Evolutionary conservation across 2,888 invertebrate genomes (phyloP), one percentile per base, ranked within the genome.

Genomic region (Taphrorychus bicolor): DNA sequence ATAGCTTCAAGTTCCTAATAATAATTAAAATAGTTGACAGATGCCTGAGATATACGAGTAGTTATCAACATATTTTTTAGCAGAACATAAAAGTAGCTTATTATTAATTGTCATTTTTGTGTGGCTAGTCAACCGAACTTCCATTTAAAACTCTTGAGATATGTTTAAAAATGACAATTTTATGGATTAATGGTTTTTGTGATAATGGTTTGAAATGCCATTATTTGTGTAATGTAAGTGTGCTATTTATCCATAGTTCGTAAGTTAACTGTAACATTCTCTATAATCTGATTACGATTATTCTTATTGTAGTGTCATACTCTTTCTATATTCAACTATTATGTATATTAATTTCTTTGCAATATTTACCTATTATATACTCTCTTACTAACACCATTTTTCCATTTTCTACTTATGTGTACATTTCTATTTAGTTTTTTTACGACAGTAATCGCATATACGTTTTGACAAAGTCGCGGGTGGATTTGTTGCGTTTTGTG

Each of bases 181-280:
- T 63, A 74, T 73, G 7, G 18, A 17, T 18, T 19, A 62, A 64
- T 71, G 67, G 66, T 72, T 74, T 73, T 78, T 77, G 76, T 78
- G 76, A 79, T 77, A 76, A 78, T 78, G 78, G 77, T 79, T 78
- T 79, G 76, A 79, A 80, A 79, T 80, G 80, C 80, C 79, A 79
- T 80, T 78, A 77, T 78, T 71, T 71, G 67, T 78, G 77, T 79
- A 77, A 73, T 78, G 79, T 81, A 80, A 77, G 80, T 81, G 81
- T 81, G 81, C 81, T 80, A 78, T 79, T 78, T 78, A 78, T 77
- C 75, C 69, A 69, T 76, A 77, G 75, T 59, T 32, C 41, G 60
- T 73, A 74, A 73, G 73, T 70, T 73, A 73, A 23, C 60, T 68
- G 64, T 70, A 70, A 68, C 61, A 65, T 68, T 57, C 70, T 67